Evolutionary conservation across 2,797 vertebrate genomes (phyloP), one percentile per base, ranked within the genome.

Genomic region (Sorex maritimensis): DNA sequence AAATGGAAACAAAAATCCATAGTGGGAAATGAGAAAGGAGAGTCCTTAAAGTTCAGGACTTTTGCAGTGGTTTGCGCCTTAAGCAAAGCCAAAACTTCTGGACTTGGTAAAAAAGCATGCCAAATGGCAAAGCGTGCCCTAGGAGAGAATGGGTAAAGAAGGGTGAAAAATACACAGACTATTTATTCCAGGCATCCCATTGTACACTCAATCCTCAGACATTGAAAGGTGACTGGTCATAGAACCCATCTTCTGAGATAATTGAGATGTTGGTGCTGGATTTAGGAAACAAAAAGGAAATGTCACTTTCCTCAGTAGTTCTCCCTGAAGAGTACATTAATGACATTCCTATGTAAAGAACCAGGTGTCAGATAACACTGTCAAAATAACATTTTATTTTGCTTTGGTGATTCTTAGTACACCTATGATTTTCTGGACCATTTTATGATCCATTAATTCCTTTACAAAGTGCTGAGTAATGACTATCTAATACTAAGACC

Each of bases 381-480:
- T 44, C 41, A 44, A 44, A 44, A 44, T 44, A 44, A 44, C 41
- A 13, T 84, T 15, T 55, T 68, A 63, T 89, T 44, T n/a, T 68
- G 9, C 38, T 75, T 93, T 3, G 24, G 69, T 44, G 9, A 86
- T 46, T 86, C 65, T n/a, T 12, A 63, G 14, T 58, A 24, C 21
- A 23, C 28, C 26, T 10, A 21, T 2, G 49, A 5, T 81, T 84
- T 86, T 65, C 69, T 52, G 38, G 19, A 68, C 73, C 41, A 61
- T 92, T 91, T 81, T 82, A 15, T 19, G 68, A n/a, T 30, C 12
- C 55, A 30, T 81, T 44, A 63, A 52, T 87, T 91, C n/a, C 90
- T 69, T 34, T 4, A n/a, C 6, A 7, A 63, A 73, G 23, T 79
- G 23, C 75, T n/a, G 49, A 44, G 34, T 49, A 71, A 49, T 67